Evolutionary conservation across 2,797 vertebrate species (phyloP), one percentile per base, ranked within the genome.

Genomic region (Cephalopachus bancanus): DNA sequence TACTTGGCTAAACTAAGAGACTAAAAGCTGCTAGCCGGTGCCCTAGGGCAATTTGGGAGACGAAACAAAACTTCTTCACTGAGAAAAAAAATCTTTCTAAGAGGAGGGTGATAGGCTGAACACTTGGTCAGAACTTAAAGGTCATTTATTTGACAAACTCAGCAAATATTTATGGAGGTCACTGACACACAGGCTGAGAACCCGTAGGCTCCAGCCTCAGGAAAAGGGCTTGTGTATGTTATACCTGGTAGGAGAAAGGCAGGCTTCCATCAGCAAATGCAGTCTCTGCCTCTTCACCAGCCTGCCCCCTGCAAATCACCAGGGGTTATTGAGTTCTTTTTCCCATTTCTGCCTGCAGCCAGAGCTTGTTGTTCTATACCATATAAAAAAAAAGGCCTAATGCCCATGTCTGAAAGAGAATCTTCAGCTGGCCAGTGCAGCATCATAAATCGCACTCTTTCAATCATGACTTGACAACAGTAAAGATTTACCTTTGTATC

Each of bases 61-160:
- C 97, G 93, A 97, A 97, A 97, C 57, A 76, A 7, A 75, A 51
- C 30, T 81, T 83, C 69, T 93, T 90, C n/a, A 26, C 69, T 64
- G 76, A 94, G 93, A 91, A 91, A 90, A 97, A 85, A 90, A 97
- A 85, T 55, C 53, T 79, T 90, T 87, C n/a, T 69, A 79, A 95
- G 53, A 84, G 37, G 37, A 71, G 17, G 53, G 86, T 85, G 53
- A 95, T 7, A 79, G 86, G 65, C 16, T 60, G 2, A 64, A 74
- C 51, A 92, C 33, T 62, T 53, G 87, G 93, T 79, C 76, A 83
- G 94, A 88, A 53, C 81, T 80, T 44, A 95, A 88, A 97, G 95
- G 95, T 96, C 93, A 85, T 60, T 22, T 91, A 57, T 72, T 93
- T 94, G 92, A 71, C 51, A 83, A 92, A 93, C 30, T 84, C 80